Conservation (phyloP, 2,113 vertebrate species). For the Siphamia tubifer region DNA sequence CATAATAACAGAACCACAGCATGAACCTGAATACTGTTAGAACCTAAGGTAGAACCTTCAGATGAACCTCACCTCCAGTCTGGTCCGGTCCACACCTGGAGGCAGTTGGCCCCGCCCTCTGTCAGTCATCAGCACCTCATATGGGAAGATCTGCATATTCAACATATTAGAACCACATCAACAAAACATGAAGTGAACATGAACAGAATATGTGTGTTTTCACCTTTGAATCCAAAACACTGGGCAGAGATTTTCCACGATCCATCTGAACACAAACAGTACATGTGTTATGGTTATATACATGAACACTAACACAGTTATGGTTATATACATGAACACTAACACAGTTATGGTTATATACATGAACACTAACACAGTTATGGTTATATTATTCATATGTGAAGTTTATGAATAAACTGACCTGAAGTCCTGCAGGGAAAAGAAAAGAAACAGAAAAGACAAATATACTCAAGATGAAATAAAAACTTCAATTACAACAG, state of each 20-base stretch:
- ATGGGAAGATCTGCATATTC: conserved; percentile 80
- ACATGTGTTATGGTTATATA: too few species aligned
- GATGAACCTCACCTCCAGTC: conserved; percentile 74
- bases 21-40: too few species aligned
- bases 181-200: too few species aligned
- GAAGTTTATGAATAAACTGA: conserved; percentile 3
- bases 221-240: conserved; percentile 89
- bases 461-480: accelerated
- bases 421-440: conserved; percentile 57
- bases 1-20: too few species aligned
- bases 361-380: too few species aligned
- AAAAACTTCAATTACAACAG: neutral
- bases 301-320: too few species aligned
- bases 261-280: conserved; percentile 87
- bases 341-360: too few species aligned
- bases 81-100: conserved; percentile 88
- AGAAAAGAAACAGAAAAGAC: neutral
- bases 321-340: too few species aligned
- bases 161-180: neutral
- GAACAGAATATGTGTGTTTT: neutral
- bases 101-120: conserved; percentile 85
- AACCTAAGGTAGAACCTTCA: too few species aligned
- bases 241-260: conserved; percentile 90
- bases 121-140: conserved; percentile 88
- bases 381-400: too few species aligned